Conservation (phyloP, 2,888 invertebrate species). For the Trissoscelio sp. region DNA sequence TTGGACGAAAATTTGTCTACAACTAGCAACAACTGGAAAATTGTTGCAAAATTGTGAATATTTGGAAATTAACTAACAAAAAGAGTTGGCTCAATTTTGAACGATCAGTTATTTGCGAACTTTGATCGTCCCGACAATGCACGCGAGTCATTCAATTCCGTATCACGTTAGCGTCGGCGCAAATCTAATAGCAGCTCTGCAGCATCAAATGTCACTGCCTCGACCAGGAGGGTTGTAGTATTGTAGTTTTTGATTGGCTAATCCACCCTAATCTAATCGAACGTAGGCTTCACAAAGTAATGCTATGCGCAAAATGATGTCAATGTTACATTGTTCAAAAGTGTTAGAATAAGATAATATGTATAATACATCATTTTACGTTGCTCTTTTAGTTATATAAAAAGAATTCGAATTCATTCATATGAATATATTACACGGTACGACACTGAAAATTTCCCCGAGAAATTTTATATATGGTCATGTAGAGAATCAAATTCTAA, state of each 20-base stretch:
- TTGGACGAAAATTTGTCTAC: too few relatives aligned
- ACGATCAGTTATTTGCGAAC: conserved; percentile 66
- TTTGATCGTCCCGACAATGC: conserved; percentile 68
- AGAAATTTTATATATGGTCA: too few relatives aligned
- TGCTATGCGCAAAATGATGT: conserved; percentile 65
- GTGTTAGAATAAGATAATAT: conserved; percentile 49
- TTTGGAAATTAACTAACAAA: conserved; percentile 51
- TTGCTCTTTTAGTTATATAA: too few relatives aligned
- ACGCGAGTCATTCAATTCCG: conserved; percentile 81
- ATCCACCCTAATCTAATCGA: conserved; percentile 83
- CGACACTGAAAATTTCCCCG: too few relatives aligned
- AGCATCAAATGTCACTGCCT: conserved; percentile 82
- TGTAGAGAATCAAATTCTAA: too few relatives aligned
- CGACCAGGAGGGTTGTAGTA: conserved; percentile 77
- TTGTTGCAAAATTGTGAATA: too few relatives aligned
- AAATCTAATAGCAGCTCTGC: conserved; percentile 82
- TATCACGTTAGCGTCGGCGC: conserved; percentile 81
- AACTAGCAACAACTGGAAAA: too few relatives aligned
- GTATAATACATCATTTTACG: neutral
- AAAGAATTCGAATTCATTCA: too few relatives aligned
- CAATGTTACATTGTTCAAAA: conserved; percentile 67
- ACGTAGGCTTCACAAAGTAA: conserved; percentile 71
- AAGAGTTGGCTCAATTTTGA: conserved; percentile 51
- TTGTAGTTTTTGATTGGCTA: conserved; percentile 84
- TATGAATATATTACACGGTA: too few relatives aligned